A percentile compares a stretch with the other conserved stretches of the same genome.
phyloP scores from a whole-genome alignment of 2,797 vertebrate genomes.

The Melanogrammus aeglefinus region DNA sequence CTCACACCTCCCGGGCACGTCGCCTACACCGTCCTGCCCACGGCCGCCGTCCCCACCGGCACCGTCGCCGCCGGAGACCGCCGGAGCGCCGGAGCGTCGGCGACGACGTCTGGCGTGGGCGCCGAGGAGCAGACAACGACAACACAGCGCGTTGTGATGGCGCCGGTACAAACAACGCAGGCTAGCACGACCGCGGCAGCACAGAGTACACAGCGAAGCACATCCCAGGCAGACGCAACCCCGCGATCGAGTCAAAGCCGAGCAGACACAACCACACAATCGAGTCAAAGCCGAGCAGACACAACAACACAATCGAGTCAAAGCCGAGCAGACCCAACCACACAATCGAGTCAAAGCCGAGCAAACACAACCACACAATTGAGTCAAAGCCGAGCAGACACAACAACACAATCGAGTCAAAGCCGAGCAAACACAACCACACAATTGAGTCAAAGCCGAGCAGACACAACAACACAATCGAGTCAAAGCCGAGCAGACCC shows the following conservation, averaged over 20 bases:
- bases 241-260: neutral
- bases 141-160: neutral
- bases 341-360: neutral
- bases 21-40: slow-evolving; percentile 29
- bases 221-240: neutral
- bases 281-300: neutral
- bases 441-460: neutral
- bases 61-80: slow-evolving; percentile 16
- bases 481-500: neutral
- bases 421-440: neutral
- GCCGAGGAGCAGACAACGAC: neutral
- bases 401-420: neutral
- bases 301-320: neutral
- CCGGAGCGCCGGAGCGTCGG: neutral
- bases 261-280: neutral
- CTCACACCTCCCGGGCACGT: slow-evolving; percentile 9
- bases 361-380: neutral
- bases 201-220: neutral
- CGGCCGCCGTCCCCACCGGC: slow-evolving; percentile 2
- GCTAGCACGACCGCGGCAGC: neutral
- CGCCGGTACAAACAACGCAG: neutral
- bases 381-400: neutral
- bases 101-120: too few species aligned
- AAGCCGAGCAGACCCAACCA: neutral
- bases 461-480: neutral